Percentiles rank a stretch among this genome's conserved stretches.
Conservation (phyloP, 1,140 invertebrate genomes). For the Euwallacea similis region DNA sequence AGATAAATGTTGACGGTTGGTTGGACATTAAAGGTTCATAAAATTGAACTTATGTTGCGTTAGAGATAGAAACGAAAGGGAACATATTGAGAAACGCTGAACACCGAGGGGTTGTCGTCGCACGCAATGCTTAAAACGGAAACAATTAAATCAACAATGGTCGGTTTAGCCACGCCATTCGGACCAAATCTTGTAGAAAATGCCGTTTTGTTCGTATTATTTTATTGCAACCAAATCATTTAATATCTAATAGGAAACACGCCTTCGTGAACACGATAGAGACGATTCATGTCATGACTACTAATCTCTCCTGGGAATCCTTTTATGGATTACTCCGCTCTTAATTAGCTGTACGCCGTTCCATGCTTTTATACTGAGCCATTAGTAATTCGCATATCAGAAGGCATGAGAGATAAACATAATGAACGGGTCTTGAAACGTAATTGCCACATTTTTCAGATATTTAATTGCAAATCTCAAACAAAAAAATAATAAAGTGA, state of each 20-base stretch:
- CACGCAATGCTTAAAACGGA: slow-evolving; percentile 52
- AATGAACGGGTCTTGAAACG: too few species aligned
- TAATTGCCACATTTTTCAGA: too few species aligned
- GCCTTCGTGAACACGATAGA: slow-evolving; percentile 35
- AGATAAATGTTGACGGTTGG: too few species aligned
- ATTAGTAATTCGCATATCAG: too few species aligned
- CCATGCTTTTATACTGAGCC: too few species aligned
- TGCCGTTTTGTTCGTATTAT: slow-evolving; percentile 50
- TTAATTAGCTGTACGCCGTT: background rate
- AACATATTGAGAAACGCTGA: slow-evolving; percentile 44
- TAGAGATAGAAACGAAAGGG: background rate
- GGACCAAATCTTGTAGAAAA: slow-evolving; percentile 54
- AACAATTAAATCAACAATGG: slow-evolving; percentile 56
- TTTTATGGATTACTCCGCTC: slow-evolving; percentile 8
- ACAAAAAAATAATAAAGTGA: background rate
- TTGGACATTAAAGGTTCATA: too few species aligned
- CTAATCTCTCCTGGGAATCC: slow-evolving; percentile 8
- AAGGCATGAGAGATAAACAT: too few species aligned
- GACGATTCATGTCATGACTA: background rate
- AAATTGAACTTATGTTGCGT: too few species aligned
- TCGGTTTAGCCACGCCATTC: slow-evolving; percentile 51
- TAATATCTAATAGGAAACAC: slow-evolving; percentile 50
- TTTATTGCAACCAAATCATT: slow-evolving; percentile 47
- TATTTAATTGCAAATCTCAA: too few species aligned
- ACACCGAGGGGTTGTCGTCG: slow-evolving; percentile 23